Evolutionary conservation across 2,113 vertebrate genomes (phyloP).

Genomic region (Varanus salvator): DNA sequence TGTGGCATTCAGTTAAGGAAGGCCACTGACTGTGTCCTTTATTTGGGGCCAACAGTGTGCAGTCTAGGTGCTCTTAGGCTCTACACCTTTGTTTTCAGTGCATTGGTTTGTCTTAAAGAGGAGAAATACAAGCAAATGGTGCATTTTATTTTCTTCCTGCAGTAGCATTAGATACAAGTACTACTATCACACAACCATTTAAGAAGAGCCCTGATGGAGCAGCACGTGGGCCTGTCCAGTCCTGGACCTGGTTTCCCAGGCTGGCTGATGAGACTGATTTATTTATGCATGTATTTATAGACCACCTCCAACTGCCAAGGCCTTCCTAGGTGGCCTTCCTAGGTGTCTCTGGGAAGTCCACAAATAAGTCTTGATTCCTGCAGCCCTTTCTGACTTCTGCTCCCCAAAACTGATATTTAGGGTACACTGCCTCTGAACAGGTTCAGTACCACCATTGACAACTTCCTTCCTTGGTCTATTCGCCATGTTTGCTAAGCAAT

Average conservation of each 20-base stretch:
- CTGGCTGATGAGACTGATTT: too few species aligned
- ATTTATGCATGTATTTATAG: too few species aligned
- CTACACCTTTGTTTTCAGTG: background rate
- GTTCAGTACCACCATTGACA: background rate
- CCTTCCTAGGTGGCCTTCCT: too few species aligned
- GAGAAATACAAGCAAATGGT: background rate
- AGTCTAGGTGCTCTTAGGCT: rapidly evolving
- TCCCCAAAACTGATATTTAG: background rate
- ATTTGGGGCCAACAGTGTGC: background rate
- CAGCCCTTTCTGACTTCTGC: background rate
- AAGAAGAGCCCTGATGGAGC: background rate
- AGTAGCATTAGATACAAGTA: background rate
- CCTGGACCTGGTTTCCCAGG: background rate
- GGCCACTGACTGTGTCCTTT: background rate
- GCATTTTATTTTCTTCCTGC: background rate
- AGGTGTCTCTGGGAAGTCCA: background rate
- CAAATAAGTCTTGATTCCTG: background rate
- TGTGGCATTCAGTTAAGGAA: too few species aligned
- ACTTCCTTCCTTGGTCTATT: background rate
- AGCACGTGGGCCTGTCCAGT: too few species aligned
- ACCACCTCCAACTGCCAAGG: too few species aligned
- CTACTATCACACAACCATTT: background rate
- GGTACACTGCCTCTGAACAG: background rate
- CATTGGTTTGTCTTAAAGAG: background rate
- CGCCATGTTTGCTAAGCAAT: background rate